Percentiles rank a stretch among this genome's conserved stretches.
Evolutionary conservation across 1,140 invertebrate species (phyloP).

Genomic region (Heliconius nattereri): DNA sequence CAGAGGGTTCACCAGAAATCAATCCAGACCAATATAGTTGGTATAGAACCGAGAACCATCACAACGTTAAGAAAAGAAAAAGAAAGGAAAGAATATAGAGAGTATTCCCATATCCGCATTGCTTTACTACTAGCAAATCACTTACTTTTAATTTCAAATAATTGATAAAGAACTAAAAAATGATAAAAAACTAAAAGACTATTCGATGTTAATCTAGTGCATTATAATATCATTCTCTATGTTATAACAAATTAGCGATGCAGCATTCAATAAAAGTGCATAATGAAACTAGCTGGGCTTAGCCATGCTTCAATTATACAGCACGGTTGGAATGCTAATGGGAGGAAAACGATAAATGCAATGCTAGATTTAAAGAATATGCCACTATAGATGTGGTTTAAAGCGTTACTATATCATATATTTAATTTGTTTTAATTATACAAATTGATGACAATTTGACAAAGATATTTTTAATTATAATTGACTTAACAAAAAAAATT

Average conservation of each 20-base stretch:
- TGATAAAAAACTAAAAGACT: conserved; percentile 32
- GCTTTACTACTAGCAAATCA: not conserved
- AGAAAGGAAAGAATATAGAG: not conserved
- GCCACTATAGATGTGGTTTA: too few relatives aligned
- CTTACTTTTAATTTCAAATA: conserved; percentile 1
- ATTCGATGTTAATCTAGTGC: conserved; percentile 41
- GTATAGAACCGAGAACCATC: too few relatives aligned
- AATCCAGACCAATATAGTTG: too few relatives aligned
- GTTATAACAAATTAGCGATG: conserved; percentile 60
- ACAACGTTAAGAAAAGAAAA: too few relatives aligned
- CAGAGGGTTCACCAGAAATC: too few relatives aligned
- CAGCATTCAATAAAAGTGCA: conserved; percentile 54
- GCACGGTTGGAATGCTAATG: conserved; percentile 67
- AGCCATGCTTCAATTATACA: conserved; percentile 58
- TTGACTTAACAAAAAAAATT: too few relatives aligned
- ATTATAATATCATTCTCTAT: conserved; percentile 45
- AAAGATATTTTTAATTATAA: too few relatives aligned
- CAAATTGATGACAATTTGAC: too few relatives aligned
- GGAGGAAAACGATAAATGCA: conserved; percentile 55
- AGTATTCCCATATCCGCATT: not conserved
- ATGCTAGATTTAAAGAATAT: conserved; percentile 42
- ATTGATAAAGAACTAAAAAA: conserved; percentile 38
- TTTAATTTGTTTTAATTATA: too few relatives aligned
- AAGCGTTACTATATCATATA: too few relatives aligned
- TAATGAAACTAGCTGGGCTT: conserved; percentile 44